phyloP scores from a whole-genome alignment of 2,888 invertebrate species.

The Antheraea yamamai region DNA sequence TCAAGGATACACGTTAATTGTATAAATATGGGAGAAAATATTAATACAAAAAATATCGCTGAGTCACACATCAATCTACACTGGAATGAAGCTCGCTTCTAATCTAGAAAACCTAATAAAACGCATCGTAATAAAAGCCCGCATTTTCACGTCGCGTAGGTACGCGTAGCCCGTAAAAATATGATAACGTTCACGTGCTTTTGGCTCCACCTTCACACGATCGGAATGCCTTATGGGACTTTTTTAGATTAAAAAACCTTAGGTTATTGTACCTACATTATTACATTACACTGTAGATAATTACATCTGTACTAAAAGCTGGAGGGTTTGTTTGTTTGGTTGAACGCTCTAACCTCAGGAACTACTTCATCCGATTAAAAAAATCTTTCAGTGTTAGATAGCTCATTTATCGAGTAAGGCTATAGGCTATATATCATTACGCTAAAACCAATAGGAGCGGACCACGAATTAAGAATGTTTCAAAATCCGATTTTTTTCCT shows the following conservation, averaged over 20 bases:
- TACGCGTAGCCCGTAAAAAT: constrained; percentile 79
- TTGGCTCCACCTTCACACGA: constrained; percentile 36
- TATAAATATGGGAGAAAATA: neutral
- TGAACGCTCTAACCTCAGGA: too few species aligned
- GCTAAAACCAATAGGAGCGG: too few species aligned
- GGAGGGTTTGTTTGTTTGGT: too few species aligned
- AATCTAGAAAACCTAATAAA: constrained; percentile 79
- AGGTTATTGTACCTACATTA: constrained; percentile 25
- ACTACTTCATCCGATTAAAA: too few species aligned
- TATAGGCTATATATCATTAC: too few species aligned
- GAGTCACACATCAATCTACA: constrained; percentile 1
- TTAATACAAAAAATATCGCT: constrained; percentile 12
- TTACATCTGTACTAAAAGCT: neutral
- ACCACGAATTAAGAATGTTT: too few species aligned
- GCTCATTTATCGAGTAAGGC: too few species aligned
- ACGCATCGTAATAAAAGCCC: constrained; percentile 71
- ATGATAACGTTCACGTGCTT: constrained; percentile 78
- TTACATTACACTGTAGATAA: neutral
- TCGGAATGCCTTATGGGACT: constrained; percentile 27
- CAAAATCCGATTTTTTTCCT: too few species aligned
- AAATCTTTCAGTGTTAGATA: too few species aligned
- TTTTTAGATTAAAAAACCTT: constrained; percentile 23
- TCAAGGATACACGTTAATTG: neutral
- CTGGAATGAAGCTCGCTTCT: constrained; percentile 39
- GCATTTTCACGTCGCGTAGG: constrained; percentile 78